A percentile compares a stretch with the other conserved stretches of the same genome.
These are phyloP conservation scores for Tokudaia muenninki DNA, from an alignment of 2,797 vertebrate species.

Conservation along the genomic window DNA sequence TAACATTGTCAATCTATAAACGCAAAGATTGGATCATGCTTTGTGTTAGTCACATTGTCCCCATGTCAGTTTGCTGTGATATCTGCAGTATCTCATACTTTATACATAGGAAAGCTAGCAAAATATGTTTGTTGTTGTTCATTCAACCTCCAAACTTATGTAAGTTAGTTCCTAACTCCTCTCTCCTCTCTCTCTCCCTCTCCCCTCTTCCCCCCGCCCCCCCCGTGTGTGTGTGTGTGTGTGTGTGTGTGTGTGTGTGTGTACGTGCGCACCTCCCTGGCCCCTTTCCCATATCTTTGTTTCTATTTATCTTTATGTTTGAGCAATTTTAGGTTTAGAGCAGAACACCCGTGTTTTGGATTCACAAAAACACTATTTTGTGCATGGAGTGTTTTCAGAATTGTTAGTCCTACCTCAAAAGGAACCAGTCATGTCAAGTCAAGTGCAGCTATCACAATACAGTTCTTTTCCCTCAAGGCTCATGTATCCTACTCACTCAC, in stretches of 20 bases:
- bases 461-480: not conserved
- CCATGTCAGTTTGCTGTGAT: too few species aligned
- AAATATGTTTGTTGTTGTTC: too few species aligned
- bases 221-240: too few species aligned
- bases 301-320: not conserved
- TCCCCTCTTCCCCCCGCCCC: accelerated
- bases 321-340: not conserved
- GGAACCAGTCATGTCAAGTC: not conserved
- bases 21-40: too few species aligned
- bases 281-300: not conserved
- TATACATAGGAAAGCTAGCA: too few species aligned
- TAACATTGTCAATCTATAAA: too few species aligned
- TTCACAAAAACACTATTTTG: not conserved
- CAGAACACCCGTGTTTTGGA: not conserved
- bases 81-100: too few species aligned
- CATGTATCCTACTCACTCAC: not conserved
- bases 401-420: not conserved
- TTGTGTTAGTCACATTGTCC: too few species aligned
- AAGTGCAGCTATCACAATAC: not conserved
- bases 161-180: not conserved
- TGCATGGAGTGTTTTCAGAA: not conserved
- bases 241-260: too few species aligned
- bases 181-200: too few species aligned
- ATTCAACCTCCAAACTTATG: not conserved
- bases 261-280: too few species aligned